These are phyloP conservation scores for Corythucha ciliata DNA, from an alignment of 2,888 invertebrate species.

Conservation along the genomic window DNA sequence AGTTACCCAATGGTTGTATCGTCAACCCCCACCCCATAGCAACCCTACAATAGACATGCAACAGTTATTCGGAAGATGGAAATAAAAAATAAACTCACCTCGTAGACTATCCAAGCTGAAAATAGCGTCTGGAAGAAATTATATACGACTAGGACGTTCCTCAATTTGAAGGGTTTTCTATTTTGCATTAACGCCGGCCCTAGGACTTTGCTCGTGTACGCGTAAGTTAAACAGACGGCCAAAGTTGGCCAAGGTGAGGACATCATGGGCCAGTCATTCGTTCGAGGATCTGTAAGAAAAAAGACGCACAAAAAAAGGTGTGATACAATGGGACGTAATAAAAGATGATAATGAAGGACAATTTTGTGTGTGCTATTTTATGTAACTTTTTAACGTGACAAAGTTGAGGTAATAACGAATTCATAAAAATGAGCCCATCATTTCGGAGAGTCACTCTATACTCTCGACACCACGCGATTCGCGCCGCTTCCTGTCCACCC, in stretches of 20 bases:
- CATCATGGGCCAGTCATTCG: conserved; percentile 83
- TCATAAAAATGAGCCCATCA: too few species aligned
- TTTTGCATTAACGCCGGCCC: conserved; percentile 85
- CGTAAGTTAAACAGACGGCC: conserved; percentile 71
- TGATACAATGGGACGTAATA: too few species aligned
- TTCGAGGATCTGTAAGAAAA: conserved; percentile 66
- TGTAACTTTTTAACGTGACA: too few species aligned
- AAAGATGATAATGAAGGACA: too few species aligned
- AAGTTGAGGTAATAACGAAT: too few species aligned
- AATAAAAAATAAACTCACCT: conserved; percentile 55
- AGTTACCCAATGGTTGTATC: too few species aligned
- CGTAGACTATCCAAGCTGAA: conserved; percentile 84
- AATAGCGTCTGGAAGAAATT: conserved; percentile 83
- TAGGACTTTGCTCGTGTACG: conserved; percentile 67
- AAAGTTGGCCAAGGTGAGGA: conserved; percentile 79
- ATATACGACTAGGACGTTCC: conserved; percentile 69
- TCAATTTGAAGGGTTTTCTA: conserved; percentile 75
- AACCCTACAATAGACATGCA: background rate
- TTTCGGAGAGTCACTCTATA: too few species aligned
- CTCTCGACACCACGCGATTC: too few species aligned
- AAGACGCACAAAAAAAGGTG: too few species aligned
- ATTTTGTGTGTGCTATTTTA: too few species aligned
- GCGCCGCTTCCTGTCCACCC: too few species aligned
- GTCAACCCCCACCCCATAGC: too few species aligned
- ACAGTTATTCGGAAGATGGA: background rate